Evolutionary conservation across 2,113 vertebrate genomes (phyloP).

Genomic region (Chunga burmeisteri): DNA sequence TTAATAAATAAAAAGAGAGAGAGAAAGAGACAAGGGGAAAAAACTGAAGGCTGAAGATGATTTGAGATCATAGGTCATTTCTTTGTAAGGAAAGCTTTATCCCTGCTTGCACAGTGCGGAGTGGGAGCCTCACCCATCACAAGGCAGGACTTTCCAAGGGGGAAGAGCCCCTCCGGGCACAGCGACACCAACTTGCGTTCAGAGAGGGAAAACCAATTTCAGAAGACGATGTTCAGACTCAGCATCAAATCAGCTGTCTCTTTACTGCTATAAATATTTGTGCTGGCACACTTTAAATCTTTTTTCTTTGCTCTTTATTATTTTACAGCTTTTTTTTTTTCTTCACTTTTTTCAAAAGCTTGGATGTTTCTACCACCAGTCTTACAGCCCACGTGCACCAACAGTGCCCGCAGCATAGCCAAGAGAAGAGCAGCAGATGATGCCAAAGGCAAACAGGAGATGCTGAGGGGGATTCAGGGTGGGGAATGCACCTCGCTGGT

Average conservation of each 20-base stretch:
- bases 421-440: not conserved
- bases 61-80: not conserved
- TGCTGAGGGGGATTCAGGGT: not conserved
- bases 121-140: not conserved
- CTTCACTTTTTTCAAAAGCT: not conserved
- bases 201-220: not conserved
- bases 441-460: not conserved
- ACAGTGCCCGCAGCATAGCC: not conserved
- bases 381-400: not conserved
- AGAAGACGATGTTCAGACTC: not conserved
- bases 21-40: rapidly evolving
- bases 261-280: not conserved
- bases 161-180: not conserved
- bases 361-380: not conserved
- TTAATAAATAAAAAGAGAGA: not conserved
- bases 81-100: not conserved
- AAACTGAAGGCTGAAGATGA: not conserved
- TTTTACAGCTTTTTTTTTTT: not conserved
- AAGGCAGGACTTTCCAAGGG: not conserved
- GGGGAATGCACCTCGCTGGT: not conserved
- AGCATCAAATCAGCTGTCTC: not conserved
- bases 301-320: not conserved
- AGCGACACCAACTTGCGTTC: not conserved
- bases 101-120: rapidly evolving
- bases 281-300: not conserved